These are phyloP conservation scores for Phanerotoma sp. DNA, from an alignment of 2,888 invertebrate genomes.

Conservation along the genomic window DNA sequence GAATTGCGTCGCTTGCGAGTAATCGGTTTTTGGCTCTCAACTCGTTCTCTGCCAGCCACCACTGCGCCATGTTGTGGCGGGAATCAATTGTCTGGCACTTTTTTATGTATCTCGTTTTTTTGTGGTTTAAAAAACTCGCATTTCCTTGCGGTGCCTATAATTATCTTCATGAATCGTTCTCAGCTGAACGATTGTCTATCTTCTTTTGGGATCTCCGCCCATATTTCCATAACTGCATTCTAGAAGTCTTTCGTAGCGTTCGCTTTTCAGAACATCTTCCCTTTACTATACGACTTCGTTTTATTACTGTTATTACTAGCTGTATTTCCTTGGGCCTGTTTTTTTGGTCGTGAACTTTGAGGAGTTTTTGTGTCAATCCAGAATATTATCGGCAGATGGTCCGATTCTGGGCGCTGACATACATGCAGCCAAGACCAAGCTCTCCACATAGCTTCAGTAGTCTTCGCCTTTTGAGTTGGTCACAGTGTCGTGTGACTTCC, in stretches of 20 bases:
- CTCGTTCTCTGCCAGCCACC: too few species aligned
- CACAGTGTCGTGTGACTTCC: not conserved
- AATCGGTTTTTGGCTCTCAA: constrained; percentile 4
- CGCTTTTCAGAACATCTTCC: too few species aligned
- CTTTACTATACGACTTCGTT: too few species aligned
- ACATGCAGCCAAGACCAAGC: not conserved
- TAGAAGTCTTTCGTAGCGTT: too few species aligned
- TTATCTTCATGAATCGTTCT: too few species aligned
- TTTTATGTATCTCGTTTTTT: constrained; percentile 7
- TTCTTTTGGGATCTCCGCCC: too few species aligned
- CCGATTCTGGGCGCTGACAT: not conserved
- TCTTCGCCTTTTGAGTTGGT: not conserved
- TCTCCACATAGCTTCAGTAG: not conserved
- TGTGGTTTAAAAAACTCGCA: too few species aligned
- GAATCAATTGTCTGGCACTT: not conserved
- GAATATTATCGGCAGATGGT: not conserved
- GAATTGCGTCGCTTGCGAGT: not conserved
- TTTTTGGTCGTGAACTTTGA: not conserved
- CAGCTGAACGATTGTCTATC: too few species aligned
- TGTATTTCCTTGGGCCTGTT: not conserved
- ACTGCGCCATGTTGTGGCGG: constrained; percentile 3
- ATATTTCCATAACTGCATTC: too few species aligned
- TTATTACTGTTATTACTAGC: not conserved
- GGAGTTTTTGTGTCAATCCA: not conserved
- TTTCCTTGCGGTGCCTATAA: too few species aligned